Evolutionary conservation across 2,797 vertebrate species (phyloP).

Genomic region (Phataginus tetradactyla): DNA sequence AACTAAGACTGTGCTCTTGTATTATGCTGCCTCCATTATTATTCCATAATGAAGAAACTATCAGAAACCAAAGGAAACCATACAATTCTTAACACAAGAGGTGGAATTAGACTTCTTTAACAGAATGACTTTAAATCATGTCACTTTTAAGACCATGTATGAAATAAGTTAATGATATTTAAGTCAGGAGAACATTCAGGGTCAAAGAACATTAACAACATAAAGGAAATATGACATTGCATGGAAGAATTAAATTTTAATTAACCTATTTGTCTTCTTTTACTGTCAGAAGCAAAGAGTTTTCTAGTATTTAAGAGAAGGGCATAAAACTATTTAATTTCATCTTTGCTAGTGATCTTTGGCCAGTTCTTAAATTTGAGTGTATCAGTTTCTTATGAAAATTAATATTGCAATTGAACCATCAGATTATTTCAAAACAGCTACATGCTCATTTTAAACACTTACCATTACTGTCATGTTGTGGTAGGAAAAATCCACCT

Average conservation of each 20-base stretch:
- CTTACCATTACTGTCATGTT: constrained; percentile 93
- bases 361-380: background rate
- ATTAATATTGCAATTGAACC: background rate
- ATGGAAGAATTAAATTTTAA: background rate
- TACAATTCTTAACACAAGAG: background rate
- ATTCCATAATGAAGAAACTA: too few species aligned
- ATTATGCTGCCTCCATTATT: background rate
- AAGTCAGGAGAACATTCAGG: background rate
- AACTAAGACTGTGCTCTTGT: background rate
- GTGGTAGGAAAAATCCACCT: constrained; percentile 93
- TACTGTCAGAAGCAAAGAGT: background rate
- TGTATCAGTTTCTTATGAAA: background rate
- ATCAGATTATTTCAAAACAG: background rate
- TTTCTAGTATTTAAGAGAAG: background rate
- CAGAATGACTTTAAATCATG: background rate
- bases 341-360: constrained; percentile 2
- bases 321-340: background rate
- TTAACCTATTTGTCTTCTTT: background rate
- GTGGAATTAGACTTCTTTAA: background rate
- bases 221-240: background rate
- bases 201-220: background rate
- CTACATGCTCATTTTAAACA: background rate
- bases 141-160: background rate
- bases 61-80: too few species aligned
- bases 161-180: background rate